phyloP scores from a whole-genome alignment of 30 jellyfish, hydroid and myxozoan species.

The Chrysaora quinquecirrha region DNA sequence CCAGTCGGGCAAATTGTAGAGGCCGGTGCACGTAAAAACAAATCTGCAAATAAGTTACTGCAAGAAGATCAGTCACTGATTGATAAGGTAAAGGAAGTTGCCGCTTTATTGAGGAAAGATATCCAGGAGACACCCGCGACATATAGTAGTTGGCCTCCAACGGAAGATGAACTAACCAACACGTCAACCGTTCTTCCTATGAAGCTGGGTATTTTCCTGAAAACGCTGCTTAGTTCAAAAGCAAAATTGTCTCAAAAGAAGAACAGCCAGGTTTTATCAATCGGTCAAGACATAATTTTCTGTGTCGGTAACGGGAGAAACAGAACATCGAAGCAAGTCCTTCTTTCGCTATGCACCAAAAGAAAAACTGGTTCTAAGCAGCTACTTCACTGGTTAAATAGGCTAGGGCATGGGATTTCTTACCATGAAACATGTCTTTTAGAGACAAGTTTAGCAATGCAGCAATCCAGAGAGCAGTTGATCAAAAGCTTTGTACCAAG shows the following conservation, averaged over 20 bases:
- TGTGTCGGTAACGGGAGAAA: neutral
- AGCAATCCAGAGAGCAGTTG: too few relatives aligned
- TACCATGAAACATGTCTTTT: too few relatives aligned
- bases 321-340: conserved; percentile 13
- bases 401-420: conserved; percentile 48
- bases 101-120: neutral
- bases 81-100: too few relatives aligned
- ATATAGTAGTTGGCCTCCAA: too few relatives aligned
- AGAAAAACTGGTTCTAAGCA: conserved; percentile 34
- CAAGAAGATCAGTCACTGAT: neutral
- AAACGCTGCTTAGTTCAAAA: neutral
- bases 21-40: too few relatives aligned
- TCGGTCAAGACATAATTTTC: conserved; percentile 35
- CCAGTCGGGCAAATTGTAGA: conserved; percentile 9
- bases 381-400: conserved; percentile 28
- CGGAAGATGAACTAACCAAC: neutral
- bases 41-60: neutral
- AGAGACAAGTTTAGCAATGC: too few relatives aligned
- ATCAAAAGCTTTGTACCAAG: too few relatives aligned
- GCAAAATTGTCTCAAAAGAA: too few relatives aligned
- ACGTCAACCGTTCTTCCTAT: too few relatives aligned
- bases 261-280: neutral
- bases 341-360: too few relatives aligned
- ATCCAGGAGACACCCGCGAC: neutral
- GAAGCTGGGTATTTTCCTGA: neutral